Base-by-base conservation (phyloP, 2,113 vertebrate genomes). In the Hepsetus odoe region DNA sequence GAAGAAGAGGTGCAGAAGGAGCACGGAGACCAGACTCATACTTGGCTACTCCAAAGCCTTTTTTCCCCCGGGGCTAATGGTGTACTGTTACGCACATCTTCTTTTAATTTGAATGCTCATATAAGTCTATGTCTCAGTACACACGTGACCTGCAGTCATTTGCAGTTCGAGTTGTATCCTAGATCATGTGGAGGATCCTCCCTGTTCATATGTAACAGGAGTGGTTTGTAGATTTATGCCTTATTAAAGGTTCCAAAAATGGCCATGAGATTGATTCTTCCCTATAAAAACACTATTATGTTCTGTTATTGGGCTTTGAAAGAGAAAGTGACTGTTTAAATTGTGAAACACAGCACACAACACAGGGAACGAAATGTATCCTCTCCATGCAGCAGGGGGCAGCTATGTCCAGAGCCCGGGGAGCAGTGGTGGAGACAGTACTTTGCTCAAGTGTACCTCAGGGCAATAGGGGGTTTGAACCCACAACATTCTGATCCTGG, bases 41-140 rank as follows among this genome's bases (percentile, higher is more conserved):
- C 44, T 46, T 46, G 44, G 26, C 55, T 75, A 69, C 55, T 71
- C 32, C 56, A 5, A 40, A 18, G 55, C 32, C 73, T 76, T 12
- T 72, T 71, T 35, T 68, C 51, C 49, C 58, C n/a, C n/a, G n/a
- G 13, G 80, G 74, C 68, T 56, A 58, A 44, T 33, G 9, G 35
- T 22, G 56, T 30, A 61, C 24, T 28, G 38, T 28, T 40, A 22
- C 18, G 18, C 62, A 33, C 24, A 38, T 38, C 30, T 44, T 10
- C 24, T 67, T 67, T 53, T 28, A 55, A 18, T 59, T 18, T 30
- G 56, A 76, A 20, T 35, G 62, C 16, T 32, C 46, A 51, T 71
- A 33, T 53, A 46, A 71, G 30, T 71, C 35, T 46, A 53, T 35
- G 68, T 53, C 12, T 71, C 46, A 33, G 28, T 71, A 71, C 68